Conservation (phyloP, 2,113 vertebrate genomes). For the Capreolus pygargus region DNA sequence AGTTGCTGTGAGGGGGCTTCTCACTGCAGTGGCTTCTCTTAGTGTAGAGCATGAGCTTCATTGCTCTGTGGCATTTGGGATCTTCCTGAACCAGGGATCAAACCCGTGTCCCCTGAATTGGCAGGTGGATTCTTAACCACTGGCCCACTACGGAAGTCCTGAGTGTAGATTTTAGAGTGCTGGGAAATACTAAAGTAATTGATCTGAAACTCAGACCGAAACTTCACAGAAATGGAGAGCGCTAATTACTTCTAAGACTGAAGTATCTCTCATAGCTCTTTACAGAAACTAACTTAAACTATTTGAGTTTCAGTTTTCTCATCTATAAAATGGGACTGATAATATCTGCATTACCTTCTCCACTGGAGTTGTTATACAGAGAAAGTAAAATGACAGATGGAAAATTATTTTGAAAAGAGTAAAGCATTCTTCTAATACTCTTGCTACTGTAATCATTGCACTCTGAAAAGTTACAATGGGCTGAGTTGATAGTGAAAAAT, state of each 20-base stretch:
- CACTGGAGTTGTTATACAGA: background rate
- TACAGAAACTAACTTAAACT: background rate
- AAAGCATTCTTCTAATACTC: background rate
- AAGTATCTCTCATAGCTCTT: background rate
- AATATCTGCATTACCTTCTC: background rate
- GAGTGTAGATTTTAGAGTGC: background rate
- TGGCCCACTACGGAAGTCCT: background rate
- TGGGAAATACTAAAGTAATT: background rate
- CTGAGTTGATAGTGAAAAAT: background rate
- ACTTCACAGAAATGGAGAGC: background rate
- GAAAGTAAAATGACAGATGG: background rate
- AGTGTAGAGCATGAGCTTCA: background rate
- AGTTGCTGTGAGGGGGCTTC: background rate
- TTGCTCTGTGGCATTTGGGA: background rate
- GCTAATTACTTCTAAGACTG: background rate
- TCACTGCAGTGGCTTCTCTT: background rate
- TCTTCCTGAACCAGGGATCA: background rate
- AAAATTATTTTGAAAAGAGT: background rate
- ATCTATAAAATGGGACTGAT: background rate
- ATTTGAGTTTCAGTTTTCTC: background rate
- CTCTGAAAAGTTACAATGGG: background rate
- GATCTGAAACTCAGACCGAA: background rate
- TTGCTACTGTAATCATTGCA: background rate
- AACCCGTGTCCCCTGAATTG: background rate
- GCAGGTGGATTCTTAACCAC: background rate